A percentile compares a stretch with the other conserved stretches of the same genome.
phyloP scores from a whole-genome alignment of 2,888 invertebrate genomes.

The Itoplectis maculator region DNA sequence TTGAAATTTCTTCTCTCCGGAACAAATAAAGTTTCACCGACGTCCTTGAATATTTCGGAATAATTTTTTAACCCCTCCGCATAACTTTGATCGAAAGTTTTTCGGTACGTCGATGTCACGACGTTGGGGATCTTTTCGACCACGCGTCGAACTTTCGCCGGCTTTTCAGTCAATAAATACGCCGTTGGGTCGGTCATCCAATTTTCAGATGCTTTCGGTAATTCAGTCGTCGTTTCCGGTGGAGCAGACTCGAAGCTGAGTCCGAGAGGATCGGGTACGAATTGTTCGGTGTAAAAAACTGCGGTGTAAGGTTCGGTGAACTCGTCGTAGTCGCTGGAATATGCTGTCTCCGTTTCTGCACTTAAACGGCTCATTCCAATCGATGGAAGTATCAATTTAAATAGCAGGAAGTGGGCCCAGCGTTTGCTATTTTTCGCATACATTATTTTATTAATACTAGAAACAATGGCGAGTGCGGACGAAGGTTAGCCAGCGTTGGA shows the following conservation, averaged over 20 bases:
- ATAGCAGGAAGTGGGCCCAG: neutral
- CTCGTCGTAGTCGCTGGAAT: conserved; percentile 3
- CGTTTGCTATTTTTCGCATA: neutral
- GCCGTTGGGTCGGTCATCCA: neutral
- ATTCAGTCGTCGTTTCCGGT: conserved; percentile 3
- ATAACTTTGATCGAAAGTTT: conserved; percentile 43
- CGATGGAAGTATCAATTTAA: conserved; percentile 6
- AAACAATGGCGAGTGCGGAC: too few relatives aligned
- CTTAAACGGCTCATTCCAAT: neutral
- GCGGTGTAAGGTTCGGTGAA: neutral
- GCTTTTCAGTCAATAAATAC: conserved; percentile 7
- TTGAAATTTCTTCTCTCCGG: neutral
- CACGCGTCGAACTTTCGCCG: neutral
- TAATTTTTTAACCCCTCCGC: conserved; percentile 40
- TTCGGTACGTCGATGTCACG: conserved; percentile 44
- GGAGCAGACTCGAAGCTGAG: conserved; percentile 10
- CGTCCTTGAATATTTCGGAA: conserved; percentile 50
- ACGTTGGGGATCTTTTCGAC: conserved; percentile 10
- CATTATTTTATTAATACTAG: conserved; percentile 22
- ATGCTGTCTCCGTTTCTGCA: conserved; percentile 16
- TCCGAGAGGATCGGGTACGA: conserved; percentile 14
- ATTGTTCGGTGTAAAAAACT: conserved; percentile 5
- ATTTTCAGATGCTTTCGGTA: neutral
- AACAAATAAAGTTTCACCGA: neutral
- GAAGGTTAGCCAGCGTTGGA: too few relatives aligned